A percentile compares a stretch with the other conserved stretches of the same genome.
Evolutionary conservation across 2,888 invertebrate species (phyloP).

Genomic region (Autographa pulchrina): DNA sequence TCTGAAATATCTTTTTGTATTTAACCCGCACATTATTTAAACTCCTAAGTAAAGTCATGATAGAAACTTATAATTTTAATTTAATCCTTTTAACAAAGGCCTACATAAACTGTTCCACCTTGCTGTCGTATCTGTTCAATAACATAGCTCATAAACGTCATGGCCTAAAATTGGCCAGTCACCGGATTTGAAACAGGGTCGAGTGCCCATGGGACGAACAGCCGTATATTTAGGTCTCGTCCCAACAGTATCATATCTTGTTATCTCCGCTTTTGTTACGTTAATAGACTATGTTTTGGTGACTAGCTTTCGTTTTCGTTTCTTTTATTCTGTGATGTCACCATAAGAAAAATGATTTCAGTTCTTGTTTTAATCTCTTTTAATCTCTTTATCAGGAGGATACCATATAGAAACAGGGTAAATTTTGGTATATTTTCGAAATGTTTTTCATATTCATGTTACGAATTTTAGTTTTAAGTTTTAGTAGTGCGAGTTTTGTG

Average conservation of each 20-base stretch:
- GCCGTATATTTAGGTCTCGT: slow-evolving; percentile 4
- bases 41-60: no score
- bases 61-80: no score
- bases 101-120: background rate
- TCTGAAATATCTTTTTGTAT: no score
- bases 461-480: no score
- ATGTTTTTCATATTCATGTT: no score
- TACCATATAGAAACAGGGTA: no score
- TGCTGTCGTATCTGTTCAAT: background rate
- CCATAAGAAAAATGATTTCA: no score
- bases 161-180: slow-evolving; percentile 1
- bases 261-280: background rate
- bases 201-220: background rate
- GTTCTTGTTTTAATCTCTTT: no score
- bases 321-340: background rate
- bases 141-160: background rate
- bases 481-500: no score
- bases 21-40: no score
- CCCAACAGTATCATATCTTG: background rate
- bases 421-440: no score
- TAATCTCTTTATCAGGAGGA: no score
- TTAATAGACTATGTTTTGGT: background rate
- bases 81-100: background rate
- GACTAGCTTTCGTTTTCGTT: background rate
- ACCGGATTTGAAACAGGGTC: background rate